These are phyloP conservation scores for Raillietiella orientalis DNA, from an alignment of 2,888 invertebrate genomes.

Conservation along the genomic window DNA sequence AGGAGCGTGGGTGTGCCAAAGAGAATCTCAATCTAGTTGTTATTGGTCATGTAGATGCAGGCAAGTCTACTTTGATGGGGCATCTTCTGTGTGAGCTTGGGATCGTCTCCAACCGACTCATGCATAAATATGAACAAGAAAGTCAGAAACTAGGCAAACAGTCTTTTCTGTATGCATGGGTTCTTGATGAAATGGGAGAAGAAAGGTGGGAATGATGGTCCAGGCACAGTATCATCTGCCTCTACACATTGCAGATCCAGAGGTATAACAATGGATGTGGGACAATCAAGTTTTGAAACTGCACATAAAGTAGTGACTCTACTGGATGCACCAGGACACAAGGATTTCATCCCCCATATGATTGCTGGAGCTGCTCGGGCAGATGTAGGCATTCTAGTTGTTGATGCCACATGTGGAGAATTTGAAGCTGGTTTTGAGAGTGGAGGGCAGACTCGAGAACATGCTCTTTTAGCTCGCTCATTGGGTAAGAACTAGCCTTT, in stretches of 20 bases:
- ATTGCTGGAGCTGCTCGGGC: slow-evolving; percentile 94
- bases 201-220: slow-evolving; percentile 24
- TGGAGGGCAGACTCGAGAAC: slow-evolving; percentile 92
- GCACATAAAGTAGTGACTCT: slow-evolving; percentile 41
- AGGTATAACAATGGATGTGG: slow-evolving; percentile 97
- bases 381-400: slow-evolving; percentile 80
- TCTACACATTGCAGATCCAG: slow-evolving; percentile 23
- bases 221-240: slow-evolving; percentile 2
- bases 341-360: slow-evolving; percentile 99
- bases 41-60: slow-evolving; percentile 86
- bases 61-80: slow-evolving; percentile 74
- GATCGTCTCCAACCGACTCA: slow-evolving; percentile 47
- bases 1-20: slow-evolving; percentile 43
- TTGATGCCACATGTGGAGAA: slow-evolving; percentile 82
- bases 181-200: slow-evolving; percentile 91
- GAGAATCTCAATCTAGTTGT: slow-evolving; percentile 68
- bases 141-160: slow-evolving; percentile 89
- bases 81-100: slow-evolving; percentile 58
- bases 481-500: slow-evolving; percentile 19
- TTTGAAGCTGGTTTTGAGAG: slow-evolving; percentile 96
- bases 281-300: slow-evolving; percentile 68
- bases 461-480: slow-evolving; percentile 64
- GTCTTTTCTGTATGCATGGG: slow-evolving; percentile 96
- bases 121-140: slow-evolving; percentile 94
- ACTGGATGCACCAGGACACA: slow-evolving; percentile 93